These are phyloP conservation scores for Sapajus apella DNA, from an alignment of 2,113 vertebrate species.

Conservation along the genomic window DNA sequence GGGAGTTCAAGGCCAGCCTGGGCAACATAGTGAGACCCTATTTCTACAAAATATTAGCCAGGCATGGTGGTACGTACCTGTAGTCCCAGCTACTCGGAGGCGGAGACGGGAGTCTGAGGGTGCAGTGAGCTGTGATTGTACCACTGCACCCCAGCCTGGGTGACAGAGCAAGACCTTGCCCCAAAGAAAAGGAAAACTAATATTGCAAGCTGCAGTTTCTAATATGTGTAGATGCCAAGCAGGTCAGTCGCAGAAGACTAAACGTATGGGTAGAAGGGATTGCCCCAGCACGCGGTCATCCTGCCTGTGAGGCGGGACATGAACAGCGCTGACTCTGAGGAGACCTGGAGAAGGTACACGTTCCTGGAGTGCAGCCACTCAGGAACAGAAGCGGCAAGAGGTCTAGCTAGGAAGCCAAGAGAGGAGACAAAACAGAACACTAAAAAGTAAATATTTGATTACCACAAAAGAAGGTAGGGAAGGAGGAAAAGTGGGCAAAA, in stretches of 20 bases:
- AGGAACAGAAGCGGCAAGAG: neutral
- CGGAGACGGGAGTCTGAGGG: too few species aligned
- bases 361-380: neutral
- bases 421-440: neutral
- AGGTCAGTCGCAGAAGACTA: neutral
- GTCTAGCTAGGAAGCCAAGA: neutral
- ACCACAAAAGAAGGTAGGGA: neutral
- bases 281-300: accelerated
- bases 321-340: too few species aligned
- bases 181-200: neutral
- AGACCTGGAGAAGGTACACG: neutral
- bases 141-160: too few species aligned
- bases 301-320: accelerated
- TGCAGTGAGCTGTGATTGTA: too few species aligned
- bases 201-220: neutral
- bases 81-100: too few species aligned
- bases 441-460: neutral
- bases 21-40: too few species aligned
- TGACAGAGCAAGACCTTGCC: too few species aligned
- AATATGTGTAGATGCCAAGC: neutral
- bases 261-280: too few species aligned
- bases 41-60: too few species aligned
- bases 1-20: too few species aligned
- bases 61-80: too few species aligned
- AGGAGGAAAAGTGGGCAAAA: neutral